A percentile compares a stretch with the other conserved stretches of the same genome.
Conservation (phyloP, 2,113 vertebrate species). For the Hypocryptadius cinnamomeus region DNA sequence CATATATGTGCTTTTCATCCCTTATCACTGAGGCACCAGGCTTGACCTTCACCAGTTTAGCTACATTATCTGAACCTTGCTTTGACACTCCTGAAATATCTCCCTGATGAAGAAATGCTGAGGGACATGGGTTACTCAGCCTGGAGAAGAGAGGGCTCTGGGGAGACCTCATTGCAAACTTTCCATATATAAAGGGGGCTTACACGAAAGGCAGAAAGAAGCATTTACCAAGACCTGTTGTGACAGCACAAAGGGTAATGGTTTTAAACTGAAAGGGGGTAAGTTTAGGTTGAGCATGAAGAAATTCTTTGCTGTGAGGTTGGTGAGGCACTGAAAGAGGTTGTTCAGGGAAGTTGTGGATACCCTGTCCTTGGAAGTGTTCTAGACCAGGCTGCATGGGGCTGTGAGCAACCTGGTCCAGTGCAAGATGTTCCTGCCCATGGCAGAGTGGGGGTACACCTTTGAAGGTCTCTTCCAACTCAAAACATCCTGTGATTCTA, state of each 20-base stretch:
- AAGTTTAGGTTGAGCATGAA: background rate
- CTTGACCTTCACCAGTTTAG: background rate
- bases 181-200: background rate
- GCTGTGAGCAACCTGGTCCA: background rate
- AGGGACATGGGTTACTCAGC: background rate
- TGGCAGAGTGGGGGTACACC: background rate
- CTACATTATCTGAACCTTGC: background rate
- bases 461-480: background rate
- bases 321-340: background rate
- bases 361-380: rapidly evolving
- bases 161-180: background rate
- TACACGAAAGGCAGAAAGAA: too few relatives aligned
- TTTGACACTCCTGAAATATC: background rate
- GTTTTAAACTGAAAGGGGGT: background rate
- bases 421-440: background rate
- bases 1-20: background rate
- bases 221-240: background rate
- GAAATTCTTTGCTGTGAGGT: background rate
- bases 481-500: background rate
- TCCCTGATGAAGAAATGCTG: background rate
- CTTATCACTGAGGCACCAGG: background rate
- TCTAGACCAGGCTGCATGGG: background rate
- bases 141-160: background rate
- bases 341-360: background rate
- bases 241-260: background rate